Conservation (phyloP, 2,888 invertebrate genomes). For the Euzophera pinguis region DNA sequence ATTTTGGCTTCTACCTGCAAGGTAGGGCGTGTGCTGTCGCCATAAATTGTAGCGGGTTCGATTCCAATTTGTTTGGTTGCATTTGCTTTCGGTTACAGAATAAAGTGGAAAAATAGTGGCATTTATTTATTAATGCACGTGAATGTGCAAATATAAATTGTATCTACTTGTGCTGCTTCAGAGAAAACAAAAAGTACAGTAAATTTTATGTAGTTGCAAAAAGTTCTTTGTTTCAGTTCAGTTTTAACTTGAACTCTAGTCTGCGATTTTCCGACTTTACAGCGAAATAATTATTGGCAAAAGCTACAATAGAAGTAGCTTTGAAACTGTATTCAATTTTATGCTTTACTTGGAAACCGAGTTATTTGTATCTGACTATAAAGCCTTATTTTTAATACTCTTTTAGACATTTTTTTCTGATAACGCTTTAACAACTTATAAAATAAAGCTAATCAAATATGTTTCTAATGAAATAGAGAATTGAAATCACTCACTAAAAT, state of each 20-base stretch:
- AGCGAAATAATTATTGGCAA: neutral
- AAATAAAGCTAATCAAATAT: too few species aligned
- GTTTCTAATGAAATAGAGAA: too few species aligned
- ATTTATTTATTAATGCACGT: slow-evolving; percentile 6
- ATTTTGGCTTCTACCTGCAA: slow-evolving; percentile 2
- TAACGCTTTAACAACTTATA: too few species aligned
- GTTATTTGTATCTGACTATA: too few species aligned
- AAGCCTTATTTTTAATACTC: too few species aligned
- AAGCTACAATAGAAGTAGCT: neutral
- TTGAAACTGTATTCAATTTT: neutral
- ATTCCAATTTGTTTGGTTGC: slow-evolving; percentile 22
- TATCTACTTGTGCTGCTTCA: neutral
- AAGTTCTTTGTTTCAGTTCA: too few species aligned
- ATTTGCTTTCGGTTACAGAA: slow-evolving; percentile 9
- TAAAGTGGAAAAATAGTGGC: slow-evolving; percentile 6
- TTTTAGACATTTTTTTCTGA: too few species aligned
- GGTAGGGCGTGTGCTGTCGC: slow-evolving; percentile 13
- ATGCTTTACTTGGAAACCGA: neutral
- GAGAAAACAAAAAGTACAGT: neutral
- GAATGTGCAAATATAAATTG: slow-evolving; percentile 9
- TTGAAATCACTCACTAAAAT: too few species aligned
- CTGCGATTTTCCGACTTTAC: neutral
- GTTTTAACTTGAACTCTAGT: too few species aligned
- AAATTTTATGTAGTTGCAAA: neutral
- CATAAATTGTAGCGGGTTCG: slow-evolving; percentile 19